Base-by-base conservation (phyloP, 2,797 vertebrate genomes). In the Myotis myotis region DNA sequence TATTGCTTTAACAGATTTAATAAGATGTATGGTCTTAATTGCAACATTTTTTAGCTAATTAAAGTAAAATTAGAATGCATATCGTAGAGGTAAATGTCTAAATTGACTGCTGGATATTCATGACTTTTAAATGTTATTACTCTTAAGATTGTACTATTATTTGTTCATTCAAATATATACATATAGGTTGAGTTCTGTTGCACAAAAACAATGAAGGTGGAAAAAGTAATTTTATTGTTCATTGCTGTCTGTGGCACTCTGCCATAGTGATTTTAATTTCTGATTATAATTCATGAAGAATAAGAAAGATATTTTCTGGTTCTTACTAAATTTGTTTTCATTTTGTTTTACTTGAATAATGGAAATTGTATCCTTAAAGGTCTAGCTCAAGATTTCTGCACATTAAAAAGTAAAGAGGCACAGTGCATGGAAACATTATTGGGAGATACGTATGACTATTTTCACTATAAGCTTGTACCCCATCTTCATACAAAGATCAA, bases 1-100 rank as follows among this genome's bases (percentile, higher is more conserved):
- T 62, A 83, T 95, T 90, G 95, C 84, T 90, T 88, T 92, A 92
- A 92, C 5, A 75, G 82, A 92, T 95, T 96, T 96, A 94, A 82
- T 93, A 93, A 93, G 82, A 95, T 60, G n/a, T 57, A 84, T 84
- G 33, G 38, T 53, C 55, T 91, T 95, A 86, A 96, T 92, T 93
- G 93, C 53, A 92, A 93, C 33, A 13, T 49, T 70, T 93, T 88
- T 84, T 38, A 75, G 49, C 88, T 95, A 96, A 97, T 97, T 93
- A 92, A 96, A 95, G 88, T 90, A 83, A 79, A 90, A 49, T 80
- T 88, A 55, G 71, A 92, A 96, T 94, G 60, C 47, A 60, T 94
- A 89, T 28, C 5, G 25, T 85, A 66, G 85, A 76, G 66, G 22
- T 33, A 94, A 92, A 91, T n/a, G 66, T 83, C 71, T 95, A 64